Evolutionary conservation across 2,888 invertebrate genomes (phyloP).

Genomic region (Drosophila sordidapex): DNA sequence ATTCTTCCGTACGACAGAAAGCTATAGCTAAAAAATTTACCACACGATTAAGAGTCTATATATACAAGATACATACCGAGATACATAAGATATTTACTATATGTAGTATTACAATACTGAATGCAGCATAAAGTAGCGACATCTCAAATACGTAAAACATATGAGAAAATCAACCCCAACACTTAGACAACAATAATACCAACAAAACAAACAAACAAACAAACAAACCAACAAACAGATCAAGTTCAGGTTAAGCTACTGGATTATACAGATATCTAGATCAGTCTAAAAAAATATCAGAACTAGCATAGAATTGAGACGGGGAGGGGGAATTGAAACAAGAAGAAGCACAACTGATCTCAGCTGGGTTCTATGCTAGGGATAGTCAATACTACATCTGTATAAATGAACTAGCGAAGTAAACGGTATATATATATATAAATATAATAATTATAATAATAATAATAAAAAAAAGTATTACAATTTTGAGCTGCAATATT

Average conservation of each 20-base stretch:
- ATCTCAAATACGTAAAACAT: slow-evolving; percentile 72
- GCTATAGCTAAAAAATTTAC: slow-evolving; percentile 71
- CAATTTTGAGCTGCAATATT: slow-evolving; percentile 80
- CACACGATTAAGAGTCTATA: slow-evolving; percentile 75
- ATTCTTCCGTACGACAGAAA: slow-evolving; percentile 73
- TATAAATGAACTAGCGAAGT: slow-evolving; percentile 10
- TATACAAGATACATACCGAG: slow-evolving; percentile 49
- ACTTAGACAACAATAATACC: slow-evolving; percentile 45
- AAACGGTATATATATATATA: slow-evolving; percentile 26
- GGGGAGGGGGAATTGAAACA: background rate
- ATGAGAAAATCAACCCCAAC: slow-evolving; percentile 57
- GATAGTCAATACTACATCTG: slow-evolving; percentile 24
- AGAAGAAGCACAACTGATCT: slow-evolving; percentile 67
- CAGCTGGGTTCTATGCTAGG: slow-evolving; percentile 80
- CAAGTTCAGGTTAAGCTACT: slow-evolving; percentile 47
- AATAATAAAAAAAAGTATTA: slow-evolving; percentile 65
- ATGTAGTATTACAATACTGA: slow-evolving; percentile 45
- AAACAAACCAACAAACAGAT: slow-evolving; percentile 32
- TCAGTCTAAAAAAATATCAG: slow-evolving; percentile 19
- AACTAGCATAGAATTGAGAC: slow-evolving; percentile 27
- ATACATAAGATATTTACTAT: slow-evolving; percentile 35
- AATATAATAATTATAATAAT: slow-evolving; percentile 35
- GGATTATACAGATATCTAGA: slow-evolving; percentile 34
- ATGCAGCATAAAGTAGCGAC: slow-evolving; percentile 58
- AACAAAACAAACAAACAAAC: slow-evolving; percentile 31